Evolutionary conservation across 2,113 vertebrate genomes (phyloP).

Genomic region (Sardina pilchardus): DNA sequence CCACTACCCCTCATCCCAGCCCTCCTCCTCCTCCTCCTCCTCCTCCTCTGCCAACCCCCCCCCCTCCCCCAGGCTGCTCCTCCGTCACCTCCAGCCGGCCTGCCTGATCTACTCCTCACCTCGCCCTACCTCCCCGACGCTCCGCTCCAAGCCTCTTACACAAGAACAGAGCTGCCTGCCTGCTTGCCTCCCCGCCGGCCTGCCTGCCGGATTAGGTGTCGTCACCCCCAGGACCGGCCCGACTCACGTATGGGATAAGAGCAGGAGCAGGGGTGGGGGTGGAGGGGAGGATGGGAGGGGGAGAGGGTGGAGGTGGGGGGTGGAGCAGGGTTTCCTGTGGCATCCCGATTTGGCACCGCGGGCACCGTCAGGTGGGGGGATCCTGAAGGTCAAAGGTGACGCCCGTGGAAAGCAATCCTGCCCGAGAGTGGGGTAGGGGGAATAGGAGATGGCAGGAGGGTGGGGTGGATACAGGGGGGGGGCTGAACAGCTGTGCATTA

Average conservation of each 20-base stretch:
- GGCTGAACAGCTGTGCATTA: constrained; percentile 35
- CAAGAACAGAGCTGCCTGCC: constrained; percentile 35
- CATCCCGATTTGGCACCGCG: constrained; percentile 39
- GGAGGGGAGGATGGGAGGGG: not conserved
- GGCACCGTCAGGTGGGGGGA: constrained; percentile 35
- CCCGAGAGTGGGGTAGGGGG: constrained; percentile 10
- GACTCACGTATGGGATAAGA: constrained; percentile 26
- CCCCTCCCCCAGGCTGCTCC: not conserved
- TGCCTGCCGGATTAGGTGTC: constrained; percentile 45
- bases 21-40: not conserved
- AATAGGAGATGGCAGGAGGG: not conserved
- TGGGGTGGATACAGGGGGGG: not conserved
- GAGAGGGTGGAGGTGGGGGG: not conserved
- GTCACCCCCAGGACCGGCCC: constrained; percentile 36
- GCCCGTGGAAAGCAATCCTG: constrained; percentile 35
- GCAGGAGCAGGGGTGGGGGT: not conserved
- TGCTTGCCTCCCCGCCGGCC: too few relatives aligned
- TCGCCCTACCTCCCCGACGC: not conserved
- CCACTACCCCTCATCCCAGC: not conserved
- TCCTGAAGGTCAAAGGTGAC: constrained; percentile 52
- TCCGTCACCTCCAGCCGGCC: not conserved
- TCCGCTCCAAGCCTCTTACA: constrained; percentile 34
- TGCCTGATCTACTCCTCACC: not conserved
- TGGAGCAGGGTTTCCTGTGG: constrained; percentile 53
- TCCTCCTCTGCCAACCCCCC: too few relatives aligned